phyloP scores from a whole-genome alignment of 2,113 vertebrate genomes.

The Hippoglossus stenolepis region DNA sequence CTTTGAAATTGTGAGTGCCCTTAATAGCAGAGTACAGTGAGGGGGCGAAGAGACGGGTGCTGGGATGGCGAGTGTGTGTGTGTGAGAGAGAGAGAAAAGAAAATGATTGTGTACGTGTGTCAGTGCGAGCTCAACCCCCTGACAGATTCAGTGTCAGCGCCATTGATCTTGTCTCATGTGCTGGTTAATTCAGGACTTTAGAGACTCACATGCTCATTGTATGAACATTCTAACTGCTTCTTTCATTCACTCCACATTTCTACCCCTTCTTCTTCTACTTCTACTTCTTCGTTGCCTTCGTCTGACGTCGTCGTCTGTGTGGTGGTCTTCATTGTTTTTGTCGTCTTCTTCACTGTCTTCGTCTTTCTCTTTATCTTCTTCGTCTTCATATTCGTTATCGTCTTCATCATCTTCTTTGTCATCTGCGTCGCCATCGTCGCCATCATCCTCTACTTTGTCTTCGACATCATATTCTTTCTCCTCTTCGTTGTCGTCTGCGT shows the following conservation, averaged over 20 bases:
- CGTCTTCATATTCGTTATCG: background rate
- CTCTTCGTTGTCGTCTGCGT: background rate
- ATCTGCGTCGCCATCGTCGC: too few relatives aligned
- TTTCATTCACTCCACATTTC: slow-evolving; percentile 34
- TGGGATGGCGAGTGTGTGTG: slow-evolving; percentile 1
- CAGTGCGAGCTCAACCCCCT: slow-evolving; percentile 42
- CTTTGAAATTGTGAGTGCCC: background rate
- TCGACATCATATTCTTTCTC: background rate
- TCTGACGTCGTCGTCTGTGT: too few relatives aligned
- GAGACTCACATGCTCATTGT: slow-evolving; percentile 12
- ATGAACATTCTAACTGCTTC: slow-evolving; percentile 9
- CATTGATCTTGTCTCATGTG: slow-evolving; percentile 59
- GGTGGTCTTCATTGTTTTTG: background rate
- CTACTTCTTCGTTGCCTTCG: background rate
- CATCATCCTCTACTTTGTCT: too few relatives aligned
- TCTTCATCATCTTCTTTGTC: background rate
- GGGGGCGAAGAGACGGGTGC: background rate
- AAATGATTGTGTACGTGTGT: slow-evolving; percentile 49
- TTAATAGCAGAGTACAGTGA: background rate
- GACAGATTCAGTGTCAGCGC: slow-evolving; percentile 50
- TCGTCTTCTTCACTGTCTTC: background rate
- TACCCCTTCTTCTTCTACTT: background rate
- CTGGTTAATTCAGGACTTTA: slow-evolving; percentile 57
- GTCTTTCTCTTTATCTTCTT: too few relatives aligned
- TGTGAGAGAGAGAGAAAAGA: slow-evolving; percentile 35